Percentiles rank a stretch among this genome's conserved stretches.
These are phyloP conservation scores for Alcedo quadribrachys DNA, from an alignment of 2,797 vertebrate genomes.

Conservation along the genomic window DNA sequence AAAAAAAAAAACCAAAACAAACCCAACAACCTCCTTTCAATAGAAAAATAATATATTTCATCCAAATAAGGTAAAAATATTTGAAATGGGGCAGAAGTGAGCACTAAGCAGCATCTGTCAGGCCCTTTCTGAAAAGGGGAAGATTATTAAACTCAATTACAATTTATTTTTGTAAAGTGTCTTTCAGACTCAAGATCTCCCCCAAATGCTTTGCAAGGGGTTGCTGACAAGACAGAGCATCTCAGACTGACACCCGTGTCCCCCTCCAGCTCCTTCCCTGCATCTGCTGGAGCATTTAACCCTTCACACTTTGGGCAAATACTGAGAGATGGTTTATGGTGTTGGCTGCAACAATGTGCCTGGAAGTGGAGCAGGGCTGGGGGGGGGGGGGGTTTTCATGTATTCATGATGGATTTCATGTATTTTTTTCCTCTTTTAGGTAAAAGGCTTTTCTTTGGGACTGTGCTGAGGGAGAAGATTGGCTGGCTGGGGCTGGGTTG, in stretches of 20 bases:
- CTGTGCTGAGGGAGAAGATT: background rate
- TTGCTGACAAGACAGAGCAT: constrained; percentile 4
- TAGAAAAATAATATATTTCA: constrained; percentile 88
- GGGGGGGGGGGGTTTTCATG: no score
- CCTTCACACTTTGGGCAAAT: background rate
- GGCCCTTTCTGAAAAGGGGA: constrained; percentile 77
- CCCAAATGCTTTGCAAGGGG: constrained; percentile 15
- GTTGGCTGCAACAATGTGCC: background rate
- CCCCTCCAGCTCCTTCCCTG: background rate
- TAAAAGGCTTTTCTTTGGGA: background rate
- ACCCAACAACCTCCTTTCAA: constrained; percentile 74
- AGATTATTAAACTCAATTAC: constrained; percentile 77
- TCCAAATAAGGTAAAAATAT: constrained; percentile 90
- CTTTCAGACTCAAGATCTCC: constrained; percentile 62
- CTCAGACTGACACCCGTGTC: background rate
- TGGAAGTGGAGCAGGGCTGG: no score
- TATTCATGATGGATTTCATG: background rate
- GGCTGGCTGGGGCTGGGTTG: background rate
- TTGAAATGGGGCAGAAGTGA: constrained; percentile 84
- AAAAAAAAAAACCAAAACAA: constrained; percentile 54
- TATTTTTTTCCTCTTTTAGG: background rate
- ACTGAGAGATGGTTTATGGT: background rate
- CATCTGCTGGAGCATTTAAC: constrained; percentile 18
- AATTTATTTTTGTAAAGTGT: constrained; percentile 75
- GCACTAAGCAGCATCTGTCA: constrained; percentile 75